phyloP scores from a whole-genome alignment of 2,113 vertebrate genomes.

The Triplophysa tibetana region DNA sequence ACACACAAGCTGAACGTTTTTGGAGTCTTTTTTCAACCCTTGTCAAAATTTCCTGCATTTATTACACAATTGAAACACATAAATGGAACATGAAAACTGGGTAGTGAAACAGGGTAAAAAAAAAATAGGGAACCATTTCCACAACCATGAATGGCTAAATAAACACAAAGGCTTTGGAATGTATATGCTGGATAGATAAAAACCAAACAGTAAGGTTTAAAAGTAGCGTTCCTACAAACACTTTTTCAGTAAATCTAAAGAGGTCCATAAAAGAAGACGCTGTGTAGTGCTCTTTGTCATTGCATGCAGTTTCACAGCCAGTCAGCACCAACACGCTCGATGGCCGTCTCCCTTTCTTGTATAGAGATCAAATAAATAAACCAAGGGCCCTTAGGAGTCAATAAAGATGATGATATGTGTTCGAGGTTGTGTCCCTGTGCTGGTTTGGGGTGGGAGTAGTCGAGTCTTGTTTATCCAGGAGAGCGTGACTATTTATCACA shows the following conservation, averaged over 20 bases:
- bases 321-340: background rate
- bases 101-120: constrained; percentile 35
- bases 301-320: background rate
- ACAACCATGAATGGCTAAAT: background rate
- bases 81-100: constrained; percentile 23
- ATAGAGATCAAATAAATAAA: background rate
- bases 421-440: background rate
- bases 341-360: background rate
- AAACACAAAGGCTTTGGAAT: constrained; percentile 27
- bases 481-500: constrained; percentile 34
- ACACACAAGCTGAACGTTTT: no score
- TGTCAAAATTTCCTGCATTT: constrained; percentile 7
- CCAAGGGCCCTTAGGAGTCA: background rate
- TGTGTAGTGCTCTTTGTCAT: background rate
- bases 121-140: constrained; percentile 27
- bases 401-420: constrained; percentile 4
- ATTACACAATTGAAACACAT: constrained; percentile 28
- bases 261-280: background rate
- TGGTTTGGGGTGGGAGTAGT: constrained; percentile 1
- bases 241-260: background rate
- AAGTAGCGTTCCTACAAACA: background rate
- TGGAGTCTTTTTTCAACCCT: background rate
- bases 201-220: constrained; percentile 6
- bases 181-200: background rate
- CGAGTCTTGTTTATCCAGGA: background rate